Evolutionary conservation across 2,113 vertebrate species (phyloP).

Genomic region (Dissostichus mawsoni): DNA sequence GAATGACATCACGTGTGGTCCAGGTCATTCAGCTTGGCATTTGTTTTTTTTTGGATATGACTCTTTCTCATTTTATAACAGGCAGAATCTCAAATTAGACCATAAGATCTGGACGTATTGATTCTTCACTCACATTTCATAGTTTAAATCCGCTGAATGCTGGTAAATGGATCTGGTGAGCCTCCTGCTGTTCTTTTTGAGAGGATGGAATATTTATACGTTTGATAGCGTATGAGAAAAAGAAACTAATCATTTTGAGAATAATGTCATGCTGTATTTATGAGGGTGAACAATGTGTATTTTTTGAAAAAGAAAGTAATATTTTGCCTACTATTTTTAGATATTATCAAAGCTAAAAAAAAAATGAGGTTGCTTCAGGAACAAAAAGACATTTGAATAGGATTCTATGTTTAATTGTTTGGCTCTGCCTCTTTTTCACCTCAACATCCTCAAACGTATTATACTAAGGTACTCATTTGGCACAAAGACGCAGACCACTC

Average conservation of each 20-base stretch:
- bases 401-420: neutral
- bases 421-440: neutral
- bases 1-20: conserved; percentile 18
- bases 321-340: neutral
- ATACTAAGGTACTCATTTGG: neutral
- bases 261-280: too few species aligned
- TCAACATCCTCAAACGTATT: neutral
- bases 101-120: neutral
- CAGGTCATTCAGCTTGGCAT: neutral
- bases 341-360: too few species aligned
- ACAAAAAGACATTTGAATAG: neutral
- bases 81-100: neutral
- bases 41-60: neutral
- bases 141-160: neutral
- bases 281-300: too few species aligned
- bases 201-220: neutral
- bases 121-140: neutral
- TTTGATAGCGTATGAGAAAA: neutral
- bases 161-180: too few species aligned
- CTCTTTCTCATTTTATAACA: neutral
- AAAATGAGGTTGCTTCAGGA: neutral
- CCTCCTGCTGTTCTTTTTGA: neutral
- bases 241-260: neutral
- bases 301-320: too few species aligned
- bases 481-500: too few species aligned